Conservation (phyloP, 1,140 invertebrate genomes). For the Oryzaephilus surinamensis region DNA sequence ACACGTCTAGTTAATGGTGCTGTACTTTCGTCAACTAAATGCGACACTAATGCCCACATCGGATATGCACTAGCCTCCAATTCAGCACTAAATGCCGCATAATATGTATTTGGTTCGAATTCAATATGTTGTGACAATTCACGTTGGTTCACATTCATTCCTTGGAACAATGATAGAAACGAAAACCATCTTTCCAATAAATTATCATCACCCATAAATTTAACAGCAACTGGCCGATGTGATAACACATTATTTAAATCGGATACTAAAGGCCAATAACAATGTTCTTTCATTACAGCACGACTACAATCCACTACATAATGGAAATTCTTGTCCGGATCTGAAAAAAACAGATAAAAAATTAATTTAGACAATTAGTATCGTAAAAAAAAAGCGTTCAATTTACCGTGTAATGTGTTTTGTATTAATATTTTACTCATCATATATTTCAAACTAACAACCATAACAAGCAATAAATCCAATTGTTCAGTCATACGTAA, state of each 20-base stretch:
- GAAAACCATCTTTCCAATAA: slow-evolving; percentile 91
- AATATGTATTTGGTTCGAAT: slow-evolving; percentile 94
- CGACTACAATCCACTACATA: slow-evolving; percentile 87
- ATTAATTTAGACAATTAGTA: background rate
- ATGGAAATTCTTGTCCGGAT: slow-evolving; percentile 70
- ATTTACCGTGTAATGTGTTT: slow-evolving; percentile 71
- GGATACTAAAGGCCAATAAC: slow-evolving; percentile 94
- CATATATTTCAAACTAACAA: slow-evolving; percentile 87
- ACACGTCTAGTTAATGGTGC: slow-evolving; percentile 63
- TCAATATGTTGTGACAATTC: slow-evolving; percentile 88
- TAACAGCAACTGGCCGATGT: slow-evolving; percentile 78
- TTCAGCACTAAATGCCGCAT: slow-evolving; percentile 93
- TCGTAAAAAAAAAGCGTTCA: background rate
- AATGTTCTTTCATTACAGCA: slow-evolving; percentile 92
- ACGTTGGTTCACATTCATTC: slow-evolving; percentile 91
- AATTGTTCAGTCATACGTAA: slow-evolving; percentile 82
- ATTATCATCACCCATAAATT: slow-evolving; percentile 77
- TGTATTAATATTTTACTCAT: slow-evolving; percentile 83
- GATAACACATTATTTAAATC: slow-evolving; percentile 96
- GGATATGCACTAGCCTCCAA: slow-evolving; percentile 91
- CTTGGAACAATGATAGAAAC: slow-evolving; percentile 89
- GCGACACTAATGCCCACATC: slow-evolving; percentile 91
- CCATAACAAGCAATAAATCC: slow-evolving; percentile 87
- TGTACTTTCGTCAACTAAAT: slow-evolving; percentile 65
- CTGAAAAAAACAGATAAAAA: slow-evolving; percentile 37